A percentile compares a stretch with the other conserved stretches of the same genome.
Conservation (phyloP, 2,113 vertebrate species). For the Cyprinodon tularosa region DNA sequence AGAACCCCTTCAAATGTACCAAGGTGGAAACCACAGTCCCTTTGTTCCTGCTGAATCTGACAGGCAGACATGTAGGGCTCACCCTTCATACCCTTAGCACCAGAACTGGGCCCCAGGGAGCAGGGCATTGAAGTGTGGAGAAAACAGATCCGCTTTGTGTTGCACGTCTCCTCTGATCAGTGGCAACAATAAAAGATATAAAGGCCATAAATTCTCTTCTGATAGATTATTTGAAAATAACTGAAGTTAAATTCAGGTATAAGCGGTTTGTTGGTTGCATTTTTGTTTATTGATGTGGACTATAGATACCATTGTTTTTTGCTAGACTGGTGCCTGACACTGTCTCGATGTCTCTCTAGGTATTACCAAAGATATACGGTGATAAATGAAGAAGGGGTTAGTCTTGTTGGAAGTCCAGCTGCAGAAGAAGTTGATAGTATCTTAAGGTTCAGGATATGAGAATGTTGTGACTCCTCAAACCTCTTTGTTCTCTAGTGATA, state of each 20-base stretch:
- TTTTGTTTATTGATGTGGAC: neutral
- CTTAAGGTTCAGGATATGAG: slow-evolving; percentile 45
- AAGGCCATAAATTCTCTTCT: slow-evolving; percentile 29
- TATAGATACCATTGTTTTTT: slow-evolving; percentile 4
- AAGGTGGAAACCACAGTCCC: slow-evolving; percentile 50
- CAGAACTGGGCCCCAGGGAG: slow-evolving; percentile 68
- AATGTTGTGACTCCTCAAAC: slow-evolving; percentile 44
- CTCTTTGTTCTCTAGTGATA: slow-evolving; percentile 63
- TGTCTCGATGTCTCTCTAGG: neutral
- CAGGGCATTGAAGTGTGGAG: slow-evolving; percentile 65
- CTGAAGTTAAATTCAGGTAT: slow-evolving; percentile 3
- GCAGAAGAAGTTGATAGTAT: slow-evolving; percentile 50
- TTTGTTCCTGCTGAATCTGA: slow-evolving; percentile 55
- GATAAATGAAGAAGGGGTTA: slow-evolving; percentile 12
- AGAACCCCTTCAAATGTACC: slow-evolving; percentile 44
- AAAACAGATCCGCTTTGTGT: slow-evolving; percentile 71
- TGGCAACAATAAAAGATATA: slow-evolving; percentile 54
- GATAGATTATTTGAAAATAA: slow-evolving; percentile 19
- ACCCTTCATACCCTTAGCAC: slow-evolving; percentile 72
- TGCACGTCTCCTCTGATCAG: slow-evolving; percentile 67
- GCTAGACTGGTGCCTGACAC: neutral
- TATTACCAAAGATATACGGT: neutral
- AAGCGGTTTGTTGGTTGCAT: slow-evolving; percentile 1
- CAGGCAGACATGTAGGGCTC: slow-evolving; percentile 57
- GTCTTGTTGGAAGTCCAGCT: slow-evolving; percentile 11